Percentiles rank a stretch among this genome's conserved stretches.
phyloP scores from a whole-genome alignment of 1,140 invertebrate species.

The Drosophila kikkawai region DNA sequence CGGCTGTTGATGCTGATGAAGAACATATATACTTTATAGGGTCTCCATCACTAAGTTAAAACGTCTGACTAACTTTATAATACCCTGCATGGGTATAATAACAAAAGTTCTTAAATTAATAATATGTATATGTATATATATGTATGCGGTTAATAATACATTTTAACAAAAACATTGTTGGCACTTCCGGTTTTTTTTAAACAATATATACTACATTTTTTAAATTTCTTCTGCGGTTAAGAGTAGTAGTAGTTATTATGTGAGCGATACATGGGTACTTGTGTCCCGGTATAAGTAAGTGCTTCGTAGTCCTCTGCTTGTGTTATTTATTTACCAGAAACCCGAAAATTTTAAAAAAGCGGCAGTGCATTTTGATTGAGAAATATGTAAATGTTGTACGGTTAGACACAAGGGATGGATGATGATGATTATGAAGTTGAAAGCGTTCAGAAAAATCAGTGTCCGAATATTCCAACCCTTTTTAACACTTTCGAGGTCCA shows the following conservation, averaged over 20 bases:
- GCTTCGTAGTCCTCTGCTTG: conserved; percentile 3
- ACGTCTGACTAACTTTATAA: no score
- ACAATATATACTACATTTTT: neutral
- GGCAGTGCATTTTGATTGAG: conserved; percentile 5
- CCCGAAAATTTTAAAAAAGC: neutral
- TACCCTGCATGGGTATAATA: no score
- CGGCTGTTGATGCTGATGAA: no score
- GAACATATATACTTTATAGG: no score
- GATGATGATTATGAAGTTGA: conserved; percentile 11
- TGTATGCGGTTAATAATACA: no score
- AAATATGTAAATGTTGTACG: conserved; percentile 45
- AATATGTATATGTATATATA: no score
- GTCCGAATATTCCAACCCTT: conserved; percentile 68
- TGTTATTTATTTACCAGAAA: neutral
- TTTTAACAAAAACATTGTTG: no score
- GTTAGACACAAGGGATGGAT: conserved; percentile 17
- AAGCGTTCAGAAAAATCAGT: conserved; percentile 47
- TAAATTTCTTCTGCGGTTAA: no score
- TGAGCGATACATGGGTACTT: neutral
- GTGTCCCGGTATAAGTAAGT: neutral
- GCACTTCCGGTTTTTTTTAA: no score
- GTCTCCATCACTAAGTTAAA: no score
- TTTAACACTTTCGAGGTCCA: conserved; percentile 29
- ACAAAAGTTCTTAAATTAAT: no score
- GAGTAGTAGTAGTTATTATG: neutral